Evolutionary conservation across 2,113 vertebrate species (phyloP).

Genomic region (Lepidothrix coronata): DNA sequence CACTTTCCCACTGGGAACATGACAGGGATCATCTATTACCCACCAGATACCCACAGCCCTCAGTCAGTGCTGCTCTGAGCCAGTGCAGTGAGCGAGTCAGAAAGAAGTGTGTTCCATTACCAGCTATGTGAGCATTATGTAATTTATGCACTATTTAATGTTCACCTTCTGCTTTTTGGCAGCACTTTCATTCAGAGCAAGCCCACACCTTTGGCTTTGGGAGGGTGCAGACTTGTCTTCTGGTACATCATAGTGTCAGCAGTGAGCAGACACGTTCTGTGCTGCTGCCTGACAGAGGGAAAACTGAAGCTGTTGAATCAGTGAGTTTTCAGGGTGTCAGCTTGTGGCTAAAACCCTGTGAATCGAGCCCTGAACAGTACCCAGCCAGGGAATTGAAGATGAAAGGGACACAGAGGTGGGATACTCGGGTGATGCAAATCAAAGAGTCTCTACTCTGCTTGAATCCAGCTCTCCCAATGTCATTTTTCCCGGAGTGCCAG

Average conservation of each 20-base stretch:
- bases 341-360: not conserved
- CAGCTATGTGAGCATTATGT: not conserved
- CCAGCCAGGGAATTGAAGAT: not conserved
- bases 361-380: not conserved
- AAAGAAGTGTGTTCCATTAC: not conserved
- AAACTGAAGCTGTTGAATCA: not conserved
- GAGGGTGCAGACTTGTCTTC: not conserved
- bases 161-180: slow-evolving; percentile 18
- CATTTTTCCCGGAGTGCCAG: not conserved
- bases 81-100: not conserved
- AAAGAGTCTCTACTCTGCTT: not conserved
- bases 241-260: not conserved
- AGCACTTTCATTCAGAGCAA: slow-evolving; percentile 7
- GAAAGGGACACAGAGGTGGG: not conserved
- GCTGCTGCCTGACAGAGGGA: not conserved
- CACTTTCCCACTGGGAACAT: not conserved
- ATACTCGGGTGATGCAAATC: not conserved
- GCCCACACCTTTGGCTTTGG: slow-evolving; percentile 16
- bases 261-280: not conserved
- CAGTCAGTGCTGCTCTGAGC: not conserved
- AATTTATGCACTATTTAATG: not conserved
- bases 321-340: not conserved
- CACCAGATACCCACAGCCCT: not conserved
- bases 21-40: not conserved
- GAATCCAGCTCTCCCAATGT: not conserved